Evolutionary conservation across 2,113 vertebrate genomes (phyloP).

Genomic region (Rhynchomys soricoides): DNA sequence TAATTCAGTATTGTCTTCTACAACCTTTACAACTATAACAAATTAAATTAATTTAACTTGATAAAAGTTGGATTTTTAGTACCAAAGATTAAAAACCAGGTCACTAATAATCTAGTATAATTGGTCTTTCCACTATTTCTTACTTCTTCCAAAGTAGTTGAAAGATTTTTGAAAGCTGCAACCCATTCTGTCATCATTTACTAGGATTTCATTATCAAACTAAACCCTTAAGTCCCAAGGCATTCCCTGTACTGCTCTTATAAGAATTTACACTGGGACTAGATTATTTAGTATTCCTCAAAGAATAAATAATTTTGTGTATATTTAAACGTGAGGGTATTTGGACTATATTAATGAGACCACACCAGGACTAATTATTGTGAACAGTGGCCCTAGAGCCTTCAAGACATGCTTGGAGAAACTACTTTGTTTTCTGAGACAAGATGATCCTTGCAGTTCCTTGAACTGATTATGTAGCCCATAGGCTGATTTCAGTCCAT

Average conservation of each 20-base stretch:
- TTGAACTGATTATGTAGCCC: background rate
- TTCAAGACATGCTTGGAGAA: background rate
- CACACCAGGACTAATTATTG: background rate
- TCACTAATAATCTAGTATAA: background rate
- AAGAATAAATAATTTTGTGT: constrained; percentile 23
- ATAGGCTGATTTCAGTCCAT: background rate
- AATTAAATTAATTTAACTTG: constrained; percentile 42
- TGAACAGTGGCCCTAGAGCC: background rate
- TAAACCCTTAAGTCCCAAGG: background rate
- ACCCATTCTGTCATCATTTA: background rate
- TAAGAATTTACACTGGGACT: constrained; percentile 19
- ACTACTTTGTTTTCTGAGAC: background rate
- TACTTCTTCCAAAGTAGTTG: background rate
- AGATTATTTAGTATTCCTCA: constrained; percentile 12
- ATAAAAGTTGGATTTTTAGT: constrained; percentile 35
- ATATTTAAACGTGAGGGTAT: background rate
- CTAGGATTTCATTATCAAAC: background rate
- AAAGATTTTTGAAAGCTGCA: constrained; percentile 30
- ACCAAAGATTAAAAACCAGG: constrained; percentile 6
- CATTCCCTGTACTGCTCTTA: background rate
- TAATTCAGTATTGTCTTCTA: constrained; percentile 5
- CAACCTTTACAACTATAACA: constrained; percentile 14
- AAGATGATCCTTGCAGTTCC: background rate
- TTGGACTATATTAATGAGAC: background rate
- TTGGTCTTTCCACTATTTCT: background rate